Evolutionary conservation across 1,140 invertebrate species (phyloP), one percentile per base, ranked within the genome.

Genomic region (Pogonomyrmex barbatus): DNA sequence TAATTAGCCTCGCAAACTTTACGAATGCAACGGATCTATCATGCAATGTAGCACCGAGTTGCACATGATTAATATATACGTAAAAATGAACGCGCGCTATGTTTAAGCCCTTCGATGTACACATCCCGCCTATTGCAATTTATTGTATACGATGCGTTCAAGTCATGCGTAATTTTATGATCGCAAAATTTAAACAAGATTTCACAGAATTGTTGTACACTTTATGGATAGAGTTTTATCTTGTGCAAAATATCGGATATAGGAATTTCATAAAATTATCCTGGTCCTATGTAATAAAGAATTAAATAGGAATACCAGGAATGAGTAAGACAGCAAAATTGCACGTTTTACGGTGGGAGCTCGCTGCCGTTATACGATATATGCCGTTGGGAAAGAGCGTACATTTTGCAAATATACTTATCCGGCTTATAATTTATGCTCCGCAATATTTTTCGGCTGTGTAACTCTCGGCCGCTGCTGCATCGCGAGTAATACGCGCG

Each of bases 341-440:
- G 17, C n/a, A 45, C 42, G 33, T 73, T 82, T 82, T 73, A 71
- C 54, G 54, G 39, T 58, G 39, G 47, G n/a, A 81, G 14, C 54
- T 81, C 9, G 68, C 79, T 6, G 67, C 45, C 68, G 42, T 54
- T 14, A 36, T 82, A 24, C 42, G n/a, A 50, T 42, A 24, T 60
- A 14, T 56, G 12, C 52, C 67, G 52, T 83, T 39, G 68, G 42
- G n/a, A 83, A 75, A 83, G 68, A 73, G 54, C 79, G 42, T 60
- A 24, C 42, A 83, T 73, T 83, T 83, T 47, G 68, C 68, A 83
- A 83, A 83, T 83, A 71, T 47, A 83, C 68, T 83, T 83, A 62
- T 83, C 54, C 42, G 54, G 68, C 42, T 83, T 75, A 47, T 83
- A 83, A 83, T 83, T 73, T 83, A 83, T 83, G 39, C 52, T 73